Conservation (phyloP, 2,888 invertebrate genomes). For the Thecophora atra region DNA sequence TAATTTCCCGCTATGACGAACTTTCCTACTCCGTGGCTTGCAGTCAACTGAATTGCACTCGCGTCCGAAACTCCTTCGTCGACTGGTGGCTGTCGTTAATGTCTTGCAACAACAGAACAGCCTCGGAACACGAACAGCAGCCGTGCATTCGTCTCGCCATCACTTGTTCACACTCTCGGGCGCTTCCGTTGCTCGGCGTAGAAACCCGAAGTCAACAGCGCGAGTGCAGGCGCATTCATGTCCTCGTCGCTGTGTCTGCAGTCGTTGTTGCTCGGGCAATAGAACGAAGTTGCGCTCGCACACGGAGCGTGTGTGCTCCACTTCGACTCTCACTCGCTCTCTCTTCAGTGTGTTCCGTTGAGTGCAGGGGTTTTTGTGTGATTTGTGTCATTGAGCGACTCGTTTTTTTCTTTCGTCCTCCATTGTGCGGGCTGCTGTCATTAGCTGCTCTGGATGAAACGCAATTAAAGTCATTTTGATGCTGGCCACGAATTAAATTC, state of each 20-base stretch:
- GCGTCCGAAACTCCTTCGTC: constrained; percentile 30
- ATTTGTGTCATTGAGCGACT: background rate
- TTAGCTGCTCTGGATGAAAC: background rate
- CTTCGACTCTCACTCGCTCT: background rate
- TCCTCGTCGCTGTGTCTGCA: constrained; percentile 14
- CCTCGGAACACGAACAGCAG: background rate
- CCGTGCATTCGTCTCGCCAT: constrained; percentile 5
- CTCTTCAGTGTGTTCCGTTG: background rate
- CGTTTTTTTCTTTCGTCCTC: too few species aligned
- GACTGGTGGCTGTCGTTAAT: constrained; percentile 15
- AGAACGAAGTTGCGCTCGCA: constrained; percentile 24
- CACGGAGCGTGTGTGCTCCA: constrained; percentile 1
- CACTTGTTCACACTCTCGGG: constrained; percentile 5
- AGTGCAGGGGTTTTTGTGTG: background rate
- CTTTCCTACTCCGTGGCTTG: constrained; percentile 58
- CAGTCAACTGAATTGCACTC: constrained; percentile 55
- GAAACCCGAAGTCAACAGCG: constrained; percentile 24
- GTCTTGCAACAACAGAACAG: constrained; percentile 15
- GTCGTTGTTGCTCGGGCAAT: constrained; percentile 2
- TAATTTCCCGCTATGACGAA: constrained; percentile 46
- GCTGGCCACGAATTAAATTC: background rate
- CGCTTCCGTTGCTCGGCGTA: constrained; percentile 8
- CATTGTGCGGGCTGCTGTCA: too few species aligned
- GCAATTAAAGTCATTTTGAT: background rate
- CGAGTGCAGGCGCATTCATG: constrained; percentile 31